phyloP scores from a whole-genome alignment of 2,113 vertebrate species.

The Cyanistes caeruleus region DNA sequence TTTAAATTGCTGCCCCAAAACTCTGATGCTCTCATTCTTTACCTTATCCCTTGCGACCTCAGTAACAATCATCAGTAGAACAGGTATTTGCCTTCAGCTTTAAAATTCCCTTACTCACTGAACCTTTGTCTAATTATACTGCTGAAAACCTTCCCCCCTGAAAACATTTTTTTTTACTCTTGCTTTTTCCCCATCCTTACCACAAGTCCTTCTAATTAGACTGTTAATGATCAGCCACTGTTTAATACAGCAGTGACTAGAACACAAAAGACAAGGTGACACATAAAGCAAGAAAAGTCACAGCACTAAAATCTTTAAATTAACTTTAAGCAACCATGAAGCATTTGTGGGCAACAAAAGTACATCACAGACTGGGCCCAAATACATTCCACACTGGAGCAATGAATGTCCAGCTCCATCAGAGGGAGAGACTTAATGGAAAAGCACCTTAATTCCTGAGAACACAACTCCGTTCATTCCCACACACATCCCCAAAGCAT shows the following conservation, averaged over 20 bases:
- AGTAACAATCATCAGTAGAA: not conserved
- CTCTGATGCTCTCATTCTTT: not conserved
- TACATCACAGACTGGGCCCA: not conserved
- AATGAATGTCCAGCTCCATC: not conserved
- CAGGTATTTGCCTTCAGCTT: not conserved
- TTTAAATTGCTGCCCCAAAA: not conserved
- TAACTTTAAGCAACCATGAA: not conserved
- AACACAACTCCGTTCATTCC: not conserved
- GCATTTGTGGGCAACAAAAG: not conserved
- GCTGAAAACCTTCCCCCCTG: not conserved
- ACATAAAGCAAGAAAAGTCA: not conserved
- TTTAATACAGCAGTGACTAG: not conserved
- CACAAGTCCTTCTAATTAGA: not conserved
- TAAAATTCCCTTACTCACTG: not conserved
- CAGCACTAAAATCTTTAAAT: not conserved
- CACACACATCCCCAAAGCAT: not conserved
- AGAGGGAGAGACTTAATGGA: not conserved
- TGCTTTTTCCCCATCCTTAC: not conserved
- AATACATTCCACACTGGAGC: not conserved
- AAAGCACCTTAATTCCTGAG: not conserved
- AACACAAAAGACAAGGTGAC: not conserved
- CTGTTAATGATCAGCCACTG: not conserved
- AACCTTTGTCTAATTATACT: not conserved
- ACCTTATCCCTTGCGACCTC: not conserved
- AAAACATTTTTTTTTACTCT: not conserved